Conservation (phyloP, 2,888 invertebrate genomes). For the Escarpia spicata region DNA sequence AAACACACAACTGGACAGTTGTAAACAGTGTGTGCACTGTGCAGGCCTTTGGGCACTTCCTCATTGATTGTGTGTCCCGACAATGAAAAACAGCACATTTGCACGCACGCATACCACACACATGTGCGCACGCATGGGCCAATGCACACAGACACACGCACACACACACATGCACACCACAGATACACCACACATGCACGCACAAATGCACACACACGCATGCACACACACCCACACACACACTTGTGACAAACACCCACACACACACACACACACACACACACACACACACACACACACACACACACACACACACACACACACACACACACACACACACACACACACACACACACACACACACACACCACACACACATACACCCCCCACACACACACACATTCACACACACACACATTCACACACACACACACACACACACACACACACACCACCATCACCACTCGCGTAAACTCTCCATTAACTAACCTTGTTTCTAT, state of each 20-base stretch:
- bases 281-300: slow-evolving; percentile 26
- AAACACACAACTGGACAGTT: background rate
- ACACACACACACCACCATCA: background rate
- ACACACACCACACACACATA: slow-evolving; percentile 22
- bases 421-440: slow-evolving; percentile 26
- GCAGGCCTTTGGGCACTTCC: background rate
- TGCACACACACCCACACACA: slow-evolving; percentile 20
- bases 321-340: background rate
- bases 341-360: slow-evolving; percentile 14
- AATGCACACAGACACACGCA: too few relatives aligned
- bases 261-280: slow-evolving; percentile 22
- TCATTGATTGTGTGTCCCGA: background rate
- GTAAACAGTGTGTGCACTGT: background rate
- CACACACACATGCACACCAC: background rate
- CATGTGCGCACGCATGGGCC: background rate
- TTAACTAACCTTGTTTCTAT: background rate
- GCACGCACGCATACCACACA: background rate
- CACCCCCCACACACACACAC: slow-evolving; percentile 25
- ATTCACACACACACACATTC: slow-evolving; percentile 1
- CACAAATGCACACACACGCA: slow-evolving; percentile 17
- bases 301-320: slow-evolving; percentile 25
- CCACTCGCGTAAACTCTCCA: background rate
- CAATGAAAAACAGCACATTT: background rate
- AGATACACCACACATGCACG: background rate
- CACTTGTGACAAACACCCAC: slow-evolving; percentile 22